Conservation (phyloP, 1,140 invertebrate species). For the Drosophila kanapiae region DNA sequence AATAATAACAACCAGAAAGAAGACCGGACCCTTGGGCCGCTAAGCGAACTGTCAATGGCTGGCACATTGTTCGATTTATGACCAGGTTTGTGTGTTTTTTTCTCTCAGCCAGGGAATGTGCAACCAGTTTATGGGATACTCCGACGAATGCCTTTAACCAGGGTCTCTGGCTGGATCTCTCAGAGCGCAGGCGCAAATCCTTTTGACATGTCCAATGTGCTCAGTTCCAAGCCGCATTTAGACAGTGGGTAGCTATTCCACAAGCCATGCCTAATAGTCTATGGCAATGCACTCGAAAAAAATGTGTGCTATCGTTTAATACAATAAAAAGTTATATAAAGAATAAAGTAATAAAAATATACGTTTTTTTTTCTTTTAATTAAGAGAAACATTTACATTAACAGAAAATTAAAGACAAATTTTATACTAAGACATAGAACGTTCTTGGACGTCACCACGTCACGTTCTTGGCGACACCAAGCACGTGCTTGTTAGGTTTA, state of each 20-base stretch:
- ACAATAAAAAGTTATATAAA: too few relatives aligned
- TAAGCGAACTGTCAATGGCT: constrained; percentile 64
- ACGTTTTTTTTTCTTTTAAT: too few relatives aligned
- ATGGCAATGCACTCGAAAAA: constrained; percentile 16
- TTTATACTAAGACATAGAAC: too few relatives aligned
- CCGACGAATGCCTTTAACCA: constrained; percentile 1
- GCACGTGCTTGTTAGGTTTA: too few relatives aligned
- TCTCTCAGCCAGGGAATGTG: constrained; percentile 23
- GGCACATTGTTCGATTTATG: constrained; percentile 65
- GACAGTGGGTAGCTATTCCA: constrained; percentile 21
- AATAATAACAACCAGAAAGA: constrained; percentile 8
- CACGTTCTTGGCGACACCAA: too few relatives aligned
- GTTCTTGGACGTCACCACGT: too few relatives aligned
- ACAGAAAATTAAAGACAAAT: too few relatives aligned
- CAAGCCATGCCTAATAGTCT: constrained; percentile 46
- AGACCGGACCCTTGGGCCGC: constrained; percentile 36
- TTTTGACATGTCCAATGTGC: constrained; percentile 63
- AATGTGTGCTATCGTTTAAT: background rate
- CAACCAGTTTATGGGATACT: constrained; percentile 59
- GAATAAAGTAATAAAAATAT: background rate
- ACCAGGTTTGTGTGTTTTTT: constrained; percentile 18
- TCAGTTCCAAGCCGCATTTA: constrained; percentile 7
- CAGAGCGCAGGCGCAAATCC: constrained; percentile 53
- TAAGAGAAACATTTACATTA: too few relatives aligned
- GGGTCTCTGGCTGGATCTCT: constrained; percentile 8